Conservation (phyloP, 2,797 vertebrate genomes). For the Apogon talboti region DNA sequence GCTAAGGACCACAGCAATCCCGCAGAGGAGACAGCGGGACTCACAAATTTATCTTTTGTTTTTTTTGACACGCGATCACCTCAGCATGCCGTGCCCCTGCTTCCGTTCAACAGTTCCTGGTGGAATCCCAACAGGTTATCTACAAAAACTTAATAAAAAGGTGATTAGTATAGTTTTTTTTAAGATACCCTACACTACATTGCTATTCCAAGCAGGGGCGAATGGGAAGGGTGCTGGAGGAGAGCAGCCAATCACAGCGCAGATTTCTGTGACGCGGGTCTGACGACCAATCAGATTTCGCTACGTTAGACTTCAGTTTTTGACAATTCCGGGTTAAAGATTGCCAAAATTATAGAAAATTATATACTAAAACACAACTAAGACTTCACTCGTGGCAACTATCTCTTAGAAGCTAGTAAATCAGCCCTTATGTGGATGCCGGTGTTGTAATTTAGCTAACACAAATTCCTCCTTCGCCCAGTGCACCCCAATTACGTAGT, state of each 20-base stretch:
- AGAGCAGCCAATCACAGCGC: slow-evolving; percentile 61
- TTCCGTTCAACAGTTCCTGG: not conserved
- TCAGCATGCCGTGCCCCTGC: not conserved
- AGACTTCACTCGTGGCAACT: too few relatives aligned
- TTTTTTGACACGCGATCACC: not conserved
- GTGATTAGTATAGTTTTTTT: slow-evolving; percentile 9
- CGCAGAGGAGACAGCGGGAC: slow-evolving; percentile 15
- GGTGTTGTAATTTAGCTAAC: not conserved
- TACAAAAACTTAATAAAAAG: slow-evolving; percentile 14
- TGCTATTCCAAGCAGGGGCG: slow-evolving; percentile 7
- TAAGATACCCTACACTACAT: slow-evolving; percentile 31
- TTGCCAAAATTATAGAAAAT: not conserved
- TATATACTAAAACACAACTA: not conserved
- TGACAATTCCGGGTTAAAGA: slow-evolving; percentile 39
- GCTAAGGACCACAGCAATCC: slow-evolving; percentile 51
- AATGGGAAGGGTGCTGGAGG: slow-evolving; percentile 19
- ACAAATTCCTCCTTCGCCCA: not conserved
- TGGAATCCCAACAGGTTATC: not conserved
- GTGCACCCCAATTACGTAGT: not conserved
- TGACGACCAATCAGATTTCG: slow-evolving; percentile 52
- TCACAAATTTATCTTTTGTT: not conserved
- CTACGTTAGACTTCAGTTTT: slow-evolving; percentile 37
- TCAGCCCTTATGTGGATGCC: too few relatives aligned
- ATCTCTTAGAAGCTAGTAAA: too few relatives aligned
- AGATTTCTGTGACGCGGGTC: slow-evolving; percentile 18